Evolutionary conservation across 2,113 vertebrate species (phyloP).

Genomic region (Gymnocephalus cernua): DNA sequence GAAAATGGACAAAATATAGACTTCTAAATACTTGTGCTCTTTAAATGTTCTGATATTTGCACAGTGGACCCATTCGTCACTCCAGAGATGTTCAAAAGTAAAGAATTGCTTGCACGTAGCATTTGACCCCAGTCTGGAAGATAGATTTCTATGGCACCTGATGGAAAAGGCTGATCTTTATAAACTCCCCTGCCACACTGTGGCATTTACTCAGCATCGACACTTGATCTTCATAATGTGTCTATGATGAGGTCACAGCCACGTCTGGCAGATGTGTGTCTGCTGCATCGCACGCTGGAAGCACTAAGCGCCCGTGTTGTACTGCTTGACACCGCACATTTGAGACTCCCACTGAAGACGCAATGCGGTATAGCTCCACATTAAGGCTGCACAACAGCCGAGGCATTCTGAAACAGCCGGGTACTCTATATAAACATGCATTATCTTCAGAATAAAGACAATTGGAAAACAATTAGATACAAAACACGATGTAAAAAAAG

Average conservation of each 20-base stretch:
- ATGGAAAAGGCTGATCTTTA: slow-evolving; percentile 71
- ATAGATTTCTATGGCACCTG: slow-evolving; percentile 56
- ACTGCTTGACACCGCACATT: slow-evolving; percentile 41
- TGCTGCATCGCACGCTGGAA: slow-evolving; percentile 7
- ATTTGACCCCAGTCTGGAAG: slow-evolving; percentile 50
- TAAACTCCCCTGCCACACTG: slow-evolving; percentile 63
- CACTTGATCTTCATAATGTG: slow-evolving; percentile 74
- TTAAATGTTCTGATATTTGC: slow-evolving; percentile 61
- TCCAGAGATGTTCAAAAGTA: slow-evolving; percentile 43
- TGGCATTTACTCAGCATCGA: slow-evolving; percentile 75
- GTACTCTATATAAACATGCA: background rate
- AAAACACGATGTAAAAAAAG: no score
- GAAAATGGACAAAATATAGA: slow-evolving; percentile 7
- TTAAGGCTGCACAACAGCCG: slow-evolving; percentile 3
- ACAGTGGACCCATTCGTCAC: slow-evolving; percentile 26
- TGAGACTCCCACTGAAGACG: slow-evolving; percentile 14
- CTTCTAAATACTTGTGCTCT: slow-evolving; percentile 36
- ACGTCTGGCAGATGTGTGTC: slow-evolving; percentile 32
- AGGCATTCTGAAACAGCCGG: background rate
- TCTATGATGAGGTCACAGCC: slow-evolving; percentile 66
- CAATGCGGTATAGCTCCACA: background rate
- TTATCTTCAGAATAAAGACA: background rate
- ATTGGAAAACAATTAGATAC: no score
- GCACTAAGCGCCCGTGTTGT: slow-evolving; percentile 3
- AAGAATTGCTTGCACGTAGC: slow-evolving; percentile 24